Percentiles rank a stretch among this genome's conserved stretches.
Evolutionary conservation across 1,140 invertebrate genomes (phyloP).

Genomic region (Drosophila eugracilis): DNA sequence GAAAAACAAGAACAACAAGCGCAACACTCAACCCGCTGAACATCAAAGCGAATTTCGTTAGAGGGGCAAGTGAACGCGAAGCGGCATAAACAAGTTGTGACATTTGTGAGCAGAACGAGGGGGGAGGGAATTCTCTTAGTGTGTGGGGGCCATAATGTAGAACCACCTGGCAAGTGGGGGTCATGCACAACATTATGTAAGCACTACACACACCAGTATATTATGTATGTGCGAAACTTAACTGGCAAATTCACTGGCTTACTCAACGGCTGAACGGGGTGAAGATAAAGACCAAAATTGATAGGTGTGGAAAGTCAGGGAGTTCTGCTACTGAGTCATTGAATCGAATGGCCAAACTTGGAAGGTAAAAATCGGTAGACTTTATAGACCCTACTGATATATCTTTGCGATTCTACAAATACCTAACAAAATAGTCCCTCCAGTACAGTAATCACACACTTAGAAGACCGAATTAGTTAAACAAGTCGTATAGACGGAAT

Average conservation of each 20-base stretch:
- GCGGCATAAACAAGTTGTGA: conserved; percentile 65
- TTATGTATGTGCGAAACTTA: conserved; percentile 16
- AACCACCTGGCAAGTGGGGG: conserved; percentile 43
- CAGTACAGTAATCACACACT: neutral
- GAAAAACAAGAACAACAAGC: conserved; percentile 40
- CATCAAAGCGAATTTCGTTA: conserved; percentile 64
- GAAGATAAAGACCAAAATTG: conserved; percentile 6
- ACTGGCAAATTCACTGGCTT: conserved; percentile 12
- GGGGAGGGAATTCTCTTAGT: conserved; percentile 17
- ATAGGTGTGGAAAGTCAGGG: neutral
- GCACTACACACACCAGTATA: neutral
- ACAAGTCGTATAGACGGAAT: conserved; percentile 20
- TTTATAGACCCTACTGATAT: neutral
- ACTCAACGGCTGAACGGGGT: conserved; percentile 3
- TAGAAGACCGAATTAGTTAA: conserved; percentile 27
- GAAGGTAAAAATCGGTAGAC: no score
- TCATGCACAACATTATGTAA: conserved; percentile 44
- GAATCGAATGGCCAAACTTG: conserved; percentile 4
- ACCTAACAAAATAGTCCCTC: no score
- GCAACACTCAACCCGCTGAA: conserved; percentile 60
- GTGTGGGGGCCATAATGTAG: conserved; percentile 23
- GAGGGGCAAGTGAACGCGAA: conserved; percentile 20
- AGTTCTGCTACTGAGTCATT: neutral
- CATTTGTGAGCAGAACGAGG: conserved; percentile 22
- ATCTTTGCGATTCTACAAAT: no score